Evolutionary conservation across 2,888 invertebrate species (phyloP), one percentile per base, ranked within the genome.

Genomic region (Cremastinae sp.): DNA sequence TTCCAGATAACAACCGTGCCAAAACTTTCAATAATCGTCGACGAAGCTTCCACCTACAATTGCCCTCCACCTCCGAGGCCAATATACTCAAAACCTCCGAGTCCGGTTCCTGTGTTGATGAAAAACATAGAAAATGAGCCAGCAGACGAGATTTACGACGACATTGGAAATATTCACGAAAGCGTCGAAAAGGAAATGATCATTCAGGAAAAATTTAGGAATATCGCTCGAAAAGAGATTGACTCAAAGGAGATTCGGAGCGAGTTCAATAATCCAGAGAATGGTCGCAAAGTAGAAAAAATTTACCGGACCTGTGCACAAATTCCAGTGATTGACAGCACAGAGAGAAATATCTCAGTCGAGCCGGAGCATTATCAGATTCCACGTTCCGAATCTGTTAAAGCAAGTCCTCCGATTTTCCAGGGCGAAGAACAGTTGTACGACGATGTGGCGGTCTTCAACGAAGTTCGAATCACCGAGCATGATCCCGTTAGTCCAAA

Each of bases 21-120:
- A 82, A 22, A 22, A 7, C n/a, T 43, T 7, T 41, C 62, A 12
- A 43, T 66, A 36, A 14, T 16, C 2, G 20, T 47, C 20, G 53
- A 64, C 7, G 69, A 72, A n/a, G 62, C 78, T 14, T 36, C 82
- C 0, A 81, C 87, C 59, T 89, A 89, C 59, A 82, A 81, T 28
- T 82, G 78, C 22, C 87, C 85, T 2, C 89, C 89, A 0, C 83
- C 84, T 1, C 89, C 89, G 0, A 80, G 86, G 36, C 87, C 88
- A 0, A 78, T 89, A 69, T 82, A 81, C 20, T 66, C 72, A 14
- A 80, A 81, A 47, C 82, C 84, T 1, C 78, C 83, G 14, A 47
- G 20, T 43, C 58, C 45, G 5, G 41, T 43, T 16, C 5, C 36
- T 8, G 28, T 36, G 5, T 28, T 62, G 2, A 51, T 66, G 8